These are phyloP conservation scores for Eupithecia subumbrata DNA, from an alignment of 2,888 invertebrate species.

Conservation along the genomic window DNA sequence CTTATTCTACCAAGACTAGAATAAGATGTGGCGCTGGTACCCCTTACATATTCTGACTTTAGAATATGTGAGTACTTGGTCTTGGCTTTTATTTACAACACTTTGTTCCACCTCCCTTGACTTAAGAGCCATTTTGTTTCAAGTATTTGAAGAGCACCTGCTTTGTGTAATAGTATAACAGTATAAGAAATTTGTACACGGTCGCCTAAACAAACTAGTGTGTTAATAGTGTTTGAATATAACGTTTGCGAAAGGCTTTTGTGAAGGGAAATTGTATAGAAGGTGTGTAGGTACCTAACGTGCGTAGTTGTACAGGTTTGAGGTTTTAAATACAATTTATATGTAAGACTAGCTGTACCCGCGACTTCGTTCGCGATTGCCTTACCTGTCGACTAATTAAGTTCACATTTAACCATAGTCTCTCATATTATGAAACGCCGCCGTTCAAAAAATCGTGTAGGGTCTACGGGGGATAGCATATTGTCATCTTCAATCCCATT, in stretches of 20 bases:
- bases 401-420: no score
- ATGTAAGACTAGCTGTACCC: no score
- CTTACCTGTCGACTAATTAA: no score
- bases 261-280: constrained; percentile 1
- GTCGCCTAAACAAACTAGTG: constrained; percentile 41
- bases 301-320: background rate
- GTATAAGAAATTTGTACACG: constrained; percentile 38
- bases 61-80: constrained; percentile 1
- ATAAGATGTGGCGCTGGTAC: background rate
- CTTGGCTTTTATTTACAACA: constrained; percentile 21
- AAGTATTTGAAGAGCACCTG: constrained; percentile 43
- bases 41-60: background rate
- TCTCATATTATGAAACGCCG: no score
- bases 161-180: constrained; percentile 24
- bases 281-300: background rate
- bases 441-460: no score
- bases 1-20: background rate
- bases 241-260: constrained; percentile 29
- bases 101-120: constrained; percentile 25
- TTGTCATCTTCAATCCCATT: no score
- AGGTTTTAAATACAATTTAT: background rate
- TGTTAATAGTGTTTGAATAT: constrained; percentile 37
- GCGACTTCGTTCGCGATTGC: no score
- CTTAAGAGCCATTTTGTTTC: constrained; percentile 33
- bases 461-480: no score